A percentile compares a stretch with the other conserved stretches of the same genome.
Conservation (phyloP, 2,113 vertebrate genomes). For the Marmota flaviventris region DNA sequence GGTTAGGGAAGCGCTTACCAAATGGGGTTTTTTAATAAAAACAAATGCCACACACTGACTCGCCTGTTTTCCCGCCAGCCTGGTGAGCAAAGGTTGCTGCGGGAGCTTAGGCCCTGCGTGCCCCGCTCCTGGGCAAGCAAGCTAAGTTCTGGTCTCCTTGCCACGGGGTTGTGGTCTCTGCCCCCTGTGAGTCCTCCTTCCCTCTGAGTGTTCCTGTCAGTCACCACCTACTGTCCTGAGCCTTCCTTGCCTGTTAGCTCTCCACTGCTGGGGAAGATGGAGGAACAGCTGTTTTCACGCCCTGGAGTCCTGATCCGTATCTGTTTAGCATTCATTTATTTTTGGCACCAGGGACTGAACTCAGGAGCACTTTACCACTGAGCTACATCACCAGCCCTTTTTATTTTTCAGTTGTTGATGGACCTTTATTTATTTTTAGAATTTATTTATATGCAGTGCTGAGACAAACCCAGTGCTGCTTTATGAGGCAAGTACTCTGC, state of each 20-base stretch:
- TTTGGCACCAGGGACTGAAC: no score
- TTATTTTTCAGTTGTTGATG: no score
- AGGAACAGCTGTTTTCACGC: neutral
- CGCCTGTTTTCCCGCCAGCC: neutral
- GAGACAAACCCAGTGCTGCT: no score
- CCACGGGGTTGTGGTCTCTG: neutral
- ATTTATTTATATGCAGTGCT: no score
- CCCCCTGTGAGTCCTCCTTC: neutral
- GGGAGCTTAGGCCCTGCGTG: neutral
- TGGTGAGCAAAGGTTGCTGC: neutral
- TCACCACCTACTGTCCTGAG: rapidly evolving
- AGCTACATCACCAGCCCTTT: no score
- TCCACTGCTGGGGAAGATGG: neutral
- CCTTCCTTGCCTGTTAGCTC: neutral
- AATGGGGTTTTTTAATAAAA: constrained; percentile 82
- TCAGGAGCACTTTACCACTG: no score
- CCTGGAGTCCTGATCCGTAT: neutral
- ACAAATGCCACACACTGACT: neutral
- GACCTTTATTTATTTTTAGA: no score
- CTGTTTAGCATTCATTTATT: neutral
- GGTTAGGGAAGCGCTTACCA: constrained; percentile 31
- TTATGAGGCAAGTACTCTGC: no score
- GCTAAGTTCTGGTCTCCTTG: neutral
- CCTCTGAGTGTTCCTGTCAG: neutral
- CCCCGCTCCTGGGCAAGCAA: neutral